Evolutionary conservation across 2,888 invertebrate species (phyloP).

Genomic region (Clistopyga incitator): DNA sequence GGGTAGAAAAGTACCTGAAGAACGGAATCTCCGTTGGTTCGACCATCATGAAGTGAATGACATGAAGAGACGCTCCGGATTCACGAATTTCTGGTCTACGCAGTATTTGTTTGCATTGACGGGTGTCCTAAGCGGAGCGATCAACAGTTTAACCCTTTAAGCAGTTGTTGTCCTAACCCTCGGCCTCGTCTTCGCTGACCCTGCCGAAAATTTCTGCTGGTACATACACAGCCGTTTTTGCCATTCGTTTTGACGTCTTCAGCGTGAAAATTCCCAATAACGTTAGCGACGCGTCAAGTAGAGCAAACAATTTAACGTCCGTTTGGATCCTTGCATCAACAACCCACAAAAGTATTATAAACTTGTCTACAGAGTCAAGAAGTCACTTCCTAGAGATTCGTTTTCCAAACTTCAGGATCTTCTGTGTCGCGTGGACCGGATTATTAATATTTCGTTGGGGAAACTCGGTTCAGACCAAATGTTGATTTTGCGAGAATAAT

Average conservation of each 20-base stretch:
- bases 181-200: conserved; percentile 8
- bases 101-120: conserved; percentile 67
- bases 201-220: conserved; percentile 23
- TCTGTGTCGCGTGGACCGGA: conserved; percentile 13
- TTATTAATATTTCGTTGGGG: not conserved
- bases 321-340: conserved; percentile 3
- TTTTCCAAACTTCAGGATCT: not conserved
- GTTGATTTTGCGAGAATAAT: no score
- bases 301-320: conserved; percentile 44
- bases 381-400: conserved; percentile 45
- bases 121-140: conserved; percentile 48
- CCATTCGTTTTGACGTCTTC: not conserved
- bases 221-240: not conserved
- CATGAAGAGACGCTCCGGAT: conserved; percentile 54
- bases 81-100: conserved; percentile 45
- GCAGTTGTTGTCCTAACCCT: not conserved
- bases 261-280: conserved; percentile 51
- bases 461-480: not conserved
- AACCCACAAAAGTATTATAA: not conserved
- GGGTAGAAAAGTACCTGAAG: conserved; percentile 27
- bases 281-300: conserved; percentile 51
- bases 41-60: not conserved
- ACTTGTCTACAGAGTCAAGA: conserved; percentile 45
- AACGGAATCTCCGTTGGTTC: conserved; percentile 14
- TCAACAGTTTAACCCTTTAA: conserved; percentile 31